Evolutionary conservation across 2,888 invertebrate genomes (phyloP), one percentile per base, ranked within the genome.

Genomic region (Drosophila mayaguana): DNA sequence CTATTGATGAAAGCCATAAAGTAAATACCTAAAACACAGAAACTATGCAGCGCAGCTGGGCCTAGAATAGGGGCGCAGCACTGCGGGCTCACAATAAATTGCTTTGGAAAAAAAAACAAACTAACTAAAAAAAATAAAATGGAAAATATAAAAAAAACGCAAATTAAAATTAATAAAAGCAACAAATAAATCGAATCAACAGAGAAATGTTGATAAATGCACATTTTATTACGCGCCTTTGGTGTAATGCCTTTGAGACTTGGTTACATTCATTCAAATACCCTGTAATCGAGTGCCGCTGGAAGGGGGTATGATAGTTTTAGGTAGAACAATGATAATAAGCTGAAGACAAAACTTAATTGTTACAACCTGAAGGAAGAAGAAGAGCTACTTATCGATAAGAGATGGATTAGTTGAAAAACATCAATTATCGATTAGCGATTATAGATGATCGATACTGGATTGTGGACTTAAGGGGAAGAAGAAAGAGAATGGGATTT

Each of bases 1-100:
- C 61, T 55, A 80, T 66, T 77, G 77, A 75, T 77, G 77, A 69
- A 76, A 80, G 62, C 75, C 65, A 79, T 79, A 79, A 79, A 80
- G 77, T 80, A 78, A 78, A 78, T 78, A 79, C 75, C 80, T 48
- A 75, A 79, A 75, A 63, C 40, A 68, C 75, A 48, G 18, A 32
- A n/a, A 54, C 56, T 18, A 50, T 25, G 40, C 45, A 50, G 18
- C 8, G 32, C 54, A 42, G 32, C 42, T 40, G 45, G 22, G 53
- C 42, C 34, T 48, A 43, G 51, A 69, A 50, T 32, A 38, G 55
- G 42, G 45, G 38, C 45, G 22, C 48, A 53, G 36, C 16, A 43
- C 66, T 63, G 71, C 63, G 45, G 45, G 71, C 63, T n/a, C n/a
- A 28, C 51, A 55, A 72, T 40, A 63, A 60, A 56, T 67, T 68